Percentiles rank a stretch among this genome's conserved stretches.
Evolutionary conservation across 2,113 vertebrate genomes (phyloP).

Genomic region (Nyctibius bracteatus): DNA sequence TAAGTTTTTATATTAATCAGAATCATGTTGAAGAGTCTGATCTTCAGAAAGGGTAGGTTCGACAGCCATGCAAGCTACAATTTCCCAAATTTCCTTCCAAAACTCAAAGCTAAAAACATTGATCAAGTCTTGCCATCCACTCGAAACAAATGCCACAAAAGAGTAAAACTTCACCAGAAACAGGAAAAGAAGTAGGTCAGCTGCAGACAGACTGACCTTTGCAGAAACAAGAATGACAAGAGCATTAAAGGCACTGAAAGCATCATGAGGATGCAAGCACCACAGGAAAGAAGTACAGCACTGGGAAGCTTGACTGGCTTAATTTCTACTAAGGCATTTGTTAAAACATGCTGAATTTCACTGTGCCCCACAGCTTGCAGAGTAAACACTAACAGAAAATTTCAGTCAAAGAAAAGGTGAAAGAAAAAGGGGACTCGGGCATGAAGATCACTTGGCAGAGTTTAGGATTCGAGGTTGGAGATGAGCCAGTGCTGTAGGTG

Average conservation of each 20-base stretch:
- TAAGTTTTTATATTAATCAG: not conserved
- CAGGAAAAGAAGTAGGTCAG: not conserved
- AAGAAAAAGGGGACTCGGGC: not conserved
- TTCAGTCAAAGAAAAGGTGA: not conserved
- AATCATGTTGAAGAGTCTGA: accelerated
- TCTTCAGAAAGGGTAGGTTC: not conserved
- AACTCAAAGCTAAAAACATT: not conserved
- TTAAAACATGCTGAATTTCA: not conserved
- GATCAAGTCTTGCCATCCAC: not conserved
- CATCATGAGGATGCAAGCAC: not conserved
- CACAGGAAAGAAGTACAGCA: not conserved
- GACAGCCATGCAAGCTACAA: not conserved
- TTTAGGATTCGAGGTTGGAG: not conserved
- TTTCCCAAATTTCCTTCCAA: not conserved
- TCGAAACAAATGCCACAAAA: not conserved
- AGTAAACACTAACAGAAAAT: not conserved
- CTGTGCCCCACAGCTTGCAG: not conserved
- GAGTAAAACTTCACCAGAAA: not conserved
- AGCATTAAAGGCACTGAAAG: not conserved
- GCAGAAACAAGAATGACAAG: not conserved
- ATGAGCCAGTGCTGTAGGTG: not conserved
- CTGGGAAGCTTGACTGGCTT: not conserved
- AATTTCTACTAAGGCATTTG: not conserved
- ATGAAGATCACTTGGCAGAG: not conserved
- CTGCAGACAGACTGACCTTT: not conserved